Conservation (phyloP, 1,140 invertebrate species). For the Harlomillsia oculata region DNA sequence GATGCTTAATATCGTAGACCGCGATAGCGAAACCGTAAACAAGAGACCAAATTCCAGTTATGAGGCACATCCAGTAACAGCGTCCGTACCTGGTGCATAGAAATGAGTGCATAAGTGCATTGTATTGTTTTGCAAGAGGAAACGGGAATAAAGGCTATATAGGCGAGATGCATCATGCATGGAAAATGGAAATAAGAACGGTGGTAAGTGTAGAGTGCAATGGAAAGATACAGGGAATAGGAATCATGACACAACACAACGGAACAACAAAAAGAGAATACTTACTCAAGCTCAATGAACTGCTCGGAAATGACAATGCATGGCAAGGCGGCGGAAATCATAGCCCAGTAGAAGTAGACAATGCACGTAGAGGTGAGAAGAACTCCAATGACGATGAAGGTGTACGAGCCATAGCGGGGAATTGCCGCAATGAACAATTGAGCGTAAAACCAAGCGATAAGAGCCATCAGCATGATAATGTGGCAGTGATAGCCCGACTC, state of each 20-base stretch:
- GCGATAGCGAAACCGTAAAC: constrained; percentile 27
- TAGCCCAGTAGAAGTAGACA: constrained; percentile 33
- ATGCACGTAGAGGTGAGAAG: constrained; percentile 22
- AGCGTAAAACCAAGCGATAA: constrained; percentile 25
- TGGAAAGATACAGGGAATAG: no score
- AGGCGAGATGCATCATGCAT: no score
- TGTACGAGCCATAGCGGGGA: constrained; percentile 29
- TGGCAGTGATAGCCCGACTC: constrained; percentile 33
- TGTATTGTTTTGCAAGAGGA: no score
- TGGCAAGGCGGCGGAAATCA: constrained; percentile 16
- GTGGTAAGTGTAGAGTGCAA: no score
- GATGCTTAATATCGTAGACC: constrained; percentile 29
- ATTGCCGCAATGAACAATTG: constrained; percentile 26
- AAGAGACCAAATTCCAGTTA: constrained; percentile 24
- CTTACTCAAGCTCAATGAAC: constrained; percentile 27
- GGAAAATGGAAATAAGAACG: no score
- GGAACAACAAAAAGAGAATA: background rate
- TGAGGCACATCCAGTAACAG: constrained; percentile 30
- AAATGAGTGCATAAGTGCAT: no score
- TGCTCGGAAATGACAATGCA: constrained; percentile 30
- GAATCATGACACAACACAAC: background rate
- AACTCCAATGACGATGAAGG: constrained; percentile 28
- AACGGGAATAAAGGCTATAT: no score
- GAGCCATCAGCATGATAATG: constrained; percentile 20
- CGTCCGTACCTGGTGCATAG: constrained; percentile 31